Base-by-base conservation (phyloP, 2,888 invertebrate species). In the Folsomia candida region DNA sequence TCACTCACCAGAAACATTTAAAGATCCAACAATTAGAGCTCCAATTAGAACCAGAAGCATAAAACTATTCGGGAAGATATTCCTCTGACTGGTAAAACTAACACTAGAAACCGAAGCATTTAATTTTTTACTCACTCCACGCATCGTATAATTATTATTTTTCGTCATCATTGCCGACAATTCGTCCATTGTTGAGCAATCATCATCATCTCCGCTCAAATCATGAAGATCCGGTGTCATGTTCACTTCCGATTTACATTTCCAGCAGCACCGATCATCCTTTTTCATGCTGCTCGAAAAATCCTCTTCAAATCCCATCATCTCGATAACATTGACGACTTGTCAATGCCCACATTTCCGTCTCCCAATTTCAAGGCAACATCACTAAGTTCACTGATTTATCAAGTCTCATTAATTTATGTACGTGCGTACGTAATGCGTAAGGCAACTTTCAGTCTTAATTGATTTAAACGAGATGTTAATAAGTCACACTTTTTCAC, bases 1-100 rank as follows among this genome's bases (percentile, higher is more conserved):
- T 37, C 14, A 20, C 62, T 62, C n/a, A 62, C 62, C 62, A n/a
- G 29, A 62, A 20, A 62, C 62, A 28, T n/a, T 62, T 27, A 4
- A 11, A 27, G 18, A 62, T 62, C 62, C 62, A 62, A 24, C 11
- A 4, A 20, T 2, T 28, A 62, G 28, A 29, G 28, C 20, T 20
- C 28, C 62, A 4, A 62, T 28, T 2, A 62, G 22, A 28, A 62
- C n/a, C 37, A 37, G 37, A 37, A 37, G n/a, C n/a, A 37, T 37
- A 37, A 37, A 37, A 37, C 37, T 37, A n/a, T n/a, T n/a, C n/a
- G n/a, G 37, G 14, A 14, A 37, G 37, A 14, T 14, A 37, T 37
- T 37, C 14, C 14, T 37, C 6, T 26, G 4, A 28, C 2, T 6
- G 28, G 28, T 27, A 62, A 11, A 60, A 60, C 6, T 25, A 60